A percentile compares a stretch with the other conserved stretches of the same genome.
Conservation (phyloP, 2,797 vertebrate genomes). For the Gallinago solitaria region DNA sequence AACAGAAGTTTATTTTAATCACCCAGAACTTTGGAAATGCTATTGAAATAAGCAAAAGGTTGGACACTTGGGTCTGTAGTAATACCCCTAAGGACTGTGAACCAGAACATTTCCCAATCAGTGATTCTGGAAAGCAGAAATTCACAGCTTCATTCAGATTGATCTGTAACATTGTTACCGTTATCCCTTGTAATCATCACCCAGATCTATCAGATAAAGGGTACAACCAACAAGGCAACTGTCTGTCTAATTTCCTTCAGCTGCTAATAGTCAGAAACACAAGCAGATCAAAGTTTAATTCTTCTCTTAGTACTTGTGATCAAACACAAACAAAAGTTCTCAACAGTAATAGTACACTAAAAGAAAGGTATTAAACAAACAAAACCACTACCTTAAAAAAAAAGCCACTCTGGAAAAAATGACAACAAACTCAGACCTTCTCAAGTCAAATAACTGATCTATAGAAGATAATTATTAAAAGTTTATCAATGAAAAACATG, state of each 20-base stretch:
- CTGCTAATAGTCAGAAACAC: not conserved
- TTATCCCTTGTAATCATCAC: not conserved
- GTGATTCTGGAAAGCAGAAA: not conserved
- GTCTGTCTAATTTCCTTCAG: not conserved
- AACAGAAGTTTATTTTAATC: not conserved
- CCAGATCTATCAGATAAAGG: not conserved
- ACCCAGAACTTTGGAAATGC: not conserved
- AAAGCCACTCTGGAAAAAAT: not conserved
- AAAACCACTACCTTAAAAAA: not conserved
- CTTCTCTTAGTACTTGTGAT: not conserved
- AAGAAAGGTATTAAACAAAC: not conserved
- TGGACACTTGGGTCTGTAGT: not conserved
- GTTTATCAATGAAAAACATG: not conserved
- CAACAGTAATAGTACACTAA: not conserved
- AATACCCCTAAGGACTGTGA: not conserved
- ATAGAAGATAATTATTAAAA: not conserved
- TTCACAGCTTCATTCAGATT: not conserved
- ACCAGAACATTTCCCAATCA: not conserved
- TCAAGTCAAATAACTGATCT: fast-evolving
- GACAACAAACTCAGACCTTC: not conserved
- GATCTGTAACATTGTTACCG: not conserved
- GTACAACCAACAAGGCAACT: not conserved
- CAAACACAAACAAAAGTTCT: not conserved
- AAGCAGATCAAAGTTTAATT: not conserved
- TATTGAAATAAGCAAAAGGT: not conserved